Conservation (phyloP, 2,888 invertebrate species). For the Bimastos eiseni region DNA sequence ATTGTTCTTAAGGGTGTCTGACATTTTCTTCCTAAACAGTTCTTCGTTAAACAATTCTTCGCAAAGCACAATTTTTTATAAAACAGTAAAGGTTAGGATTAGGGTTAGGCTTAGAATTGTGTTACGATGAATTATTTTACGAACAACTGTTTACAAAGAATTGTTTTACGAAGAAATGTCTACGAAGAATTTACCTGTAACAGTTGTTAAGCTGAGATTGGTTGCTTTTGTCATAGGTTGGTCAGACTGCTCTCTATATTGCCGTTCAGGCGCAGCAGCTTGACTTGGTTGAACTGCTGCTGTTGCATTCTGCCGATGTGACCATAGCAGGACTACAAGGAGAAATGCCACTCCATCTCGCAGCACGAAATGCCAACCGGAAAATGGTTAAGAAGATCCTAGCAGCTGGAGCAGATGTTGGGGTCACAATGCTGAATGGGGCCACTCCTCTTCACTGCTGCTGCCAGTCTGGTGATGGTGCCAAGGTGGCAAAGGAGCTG, state of each 20-base stretch:
- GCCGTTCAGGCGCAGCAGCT: slow-evolving; percentile 21
- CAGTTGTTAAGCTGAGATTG: background rate
- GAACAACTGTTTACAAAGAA: too few species aligned
- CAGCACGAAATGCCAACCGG: slow-evolving; percentile 26
- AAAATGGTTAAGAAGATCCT: slow-evolving; percentile 32
- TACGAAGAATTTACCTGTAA: too few species aligned
- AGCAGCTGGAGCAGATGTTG: slow-evolving; percentile 29
- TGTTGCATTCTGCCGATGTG: slow-evolving; percentile 32
- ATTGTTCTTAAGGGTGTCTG: too few species aligned
- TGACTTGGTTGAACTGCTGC: slow-evolving; percentile 29
- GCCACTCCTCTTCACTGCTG: slow-evolving; percentile 38
- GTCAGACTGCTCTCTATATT: slow-evolving; percentile 30
- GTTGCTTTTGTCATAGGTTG: slow-evolving; percentile 26
- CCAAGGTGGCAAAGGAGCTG: slow-evolving; percentile 36
- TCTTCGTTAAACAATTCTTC: too few species aligned
- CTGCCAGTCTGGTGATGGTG: slow-evolving; percentile 37
- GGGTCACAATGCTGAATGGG: slow-evolving; percentile 14
- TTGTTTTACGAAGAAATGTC: too few species aligned
- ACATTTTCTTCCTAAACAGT: too few species aligned
- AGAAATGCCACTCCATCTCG: slow-evolving; percentile 36
- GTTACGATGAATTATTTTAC: too few species aligned
- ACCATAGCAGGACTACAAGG: slow-evolving; percentile 30
- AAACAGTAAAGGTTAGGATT: too few species aligned
- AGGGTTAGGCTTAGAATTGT: too few species aligned
- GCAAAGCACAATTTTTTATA: too few species aligned